These are phyloP conservation scores for Argentina silus DNA, from an alignment of 2,797 vertebrate species.

Conservation along the genomic window DNA sequence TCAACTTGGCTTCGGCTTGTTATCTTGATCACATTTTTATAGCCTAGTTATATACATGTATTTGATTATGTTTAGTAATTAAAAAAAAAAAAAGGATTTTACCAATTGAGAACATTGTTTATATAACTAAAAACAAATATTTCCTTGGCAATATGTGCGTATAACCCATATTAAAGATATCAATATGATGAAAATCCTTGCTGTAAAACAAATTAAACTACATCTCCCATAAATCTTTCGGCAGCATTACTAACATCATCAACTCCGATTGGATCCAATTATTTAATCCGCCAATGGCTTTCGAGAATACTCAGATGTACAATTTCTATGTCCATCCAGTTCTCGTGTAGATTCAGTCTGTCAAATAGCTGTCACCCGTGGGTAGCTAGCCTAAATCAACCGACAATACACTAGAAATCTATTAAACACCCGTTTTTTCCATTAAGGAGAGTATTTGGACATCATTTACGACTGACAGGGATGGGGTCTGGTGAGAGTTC, in stretches of 20 bases:
- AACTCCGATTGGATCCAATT: slow-evolving; percentile 32
- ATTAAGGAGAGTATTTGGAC: not conserved
- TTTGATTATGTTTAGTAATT: not conserved
- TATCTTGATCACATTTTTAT: no score
- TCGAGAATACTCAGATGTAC: slow-evolving; percentile 15
- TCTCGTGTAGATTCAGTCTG: not conserved
- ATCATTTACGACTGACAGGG: not conserved
- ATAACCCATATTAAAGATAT: not conserved
- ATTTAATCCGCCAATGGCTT: slow-evolving; percentile 27
- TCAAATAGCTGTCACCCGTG: slow-evolving; percentile 1
- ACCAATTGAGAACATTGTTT: no score
- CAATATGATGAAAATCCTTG: not conserved
- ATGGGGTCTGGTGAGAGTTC: slow-evolving; percentile 77
- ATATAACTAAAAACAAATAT: no score
- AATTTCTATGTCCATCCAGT: not conserved
- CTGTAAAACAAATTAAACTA: slow-evolving; percentile 19
- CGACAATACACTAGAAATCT: not conserved
- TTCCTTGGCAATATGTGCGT: no score
- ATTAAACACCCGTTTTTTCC: no score
- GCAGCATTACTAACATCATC: not conserved
- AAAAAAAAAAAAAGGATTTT: no score
- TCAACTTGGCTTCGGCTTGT: no score
- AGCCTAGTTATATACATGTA: not conserved
- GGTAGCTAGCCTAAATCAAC: not conserved
- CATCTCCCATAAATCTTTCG: slow-evolving; percentile 36